A percentile compares a stretch with the other conserved stretches of the same genome.
phyloP scores from a whole-genome alignment of 2,113 vertebrate species.

The Candoia aspera region DNA sequence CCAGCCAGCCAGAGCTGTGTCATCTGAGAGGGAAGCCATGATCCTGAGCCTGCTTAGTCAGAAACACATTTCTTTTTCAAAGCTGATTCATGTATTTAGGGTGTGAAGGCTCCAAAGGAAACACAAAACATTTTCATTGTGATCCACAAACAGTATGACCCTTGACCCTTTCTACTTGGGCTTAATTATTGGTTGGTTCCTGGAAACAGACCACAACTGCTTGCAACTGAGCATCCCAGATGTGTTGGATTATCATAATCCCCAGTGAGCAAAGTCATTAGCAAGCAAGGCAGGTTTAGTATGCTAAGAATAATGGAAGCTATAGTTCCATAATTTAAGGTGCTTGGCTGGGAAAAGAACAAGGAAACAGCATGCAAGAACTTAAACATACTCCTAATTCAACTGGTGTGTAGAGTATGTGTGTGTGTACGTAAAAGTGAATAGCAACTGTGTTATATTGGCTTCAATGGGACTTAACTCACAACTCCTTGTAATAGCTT shows the following conservation, averaged over 20 bases:
- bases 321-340: neutral
- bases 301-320: neutral
- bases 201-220: neutral
- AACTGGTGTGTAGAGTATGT: neutral
- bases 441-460: neutral
- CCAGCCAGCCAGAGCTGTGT: neutral
- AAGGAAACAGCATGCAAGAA: neutral
- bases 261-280: neutral
- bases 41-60: neutral
- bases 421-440: neutral
- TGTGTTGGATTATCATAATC: neutral
- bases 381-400: neutral
- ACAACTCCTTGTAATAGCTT: neutral
- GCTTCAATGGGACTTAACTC: neutral
- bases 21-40: neutral
- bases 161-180: neutral
- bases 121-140: neutral
- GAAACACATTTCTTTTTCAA: neutral
- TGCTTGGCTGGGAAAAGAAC: neutral
- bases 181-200: neutral
- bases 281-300: neutral
- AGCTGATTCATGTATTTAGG: neutral
- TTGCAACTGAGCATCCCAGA: neutral
- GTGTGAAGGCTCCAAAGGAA: neutral
- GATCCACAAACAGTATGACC: neutral